Conservation (phyloP, 2,888 invertebrate genomes). For the Anoplius nigerrimus region DNA sequence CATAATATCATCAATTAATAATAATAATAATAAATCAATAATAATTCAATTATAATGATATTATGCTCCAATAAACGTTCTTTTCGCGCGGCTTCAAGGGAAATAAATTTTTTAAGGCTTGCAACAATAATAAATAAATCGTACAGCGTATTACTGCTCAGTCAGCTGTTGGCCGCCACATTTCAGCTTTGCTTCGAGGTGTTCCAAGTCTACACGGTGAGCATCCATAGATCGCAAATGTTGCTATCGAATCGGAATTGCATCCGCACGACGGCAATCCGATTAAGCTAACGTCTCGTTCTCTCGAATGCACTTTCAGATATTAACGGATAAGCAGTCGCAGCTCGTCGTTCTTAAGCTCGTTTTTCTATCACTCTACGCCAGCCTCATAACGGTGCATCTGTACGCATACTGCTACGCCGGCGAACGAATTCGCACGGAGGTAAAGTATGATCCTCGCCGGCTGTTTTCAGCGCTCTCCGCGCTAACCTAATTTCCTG, state of each 20-base stretch:
- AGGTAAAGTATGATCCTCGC: constrained; percentile 19
- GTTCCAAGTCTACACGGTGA: neutral
- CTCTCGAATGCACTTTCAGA: constrained; percentile 28
- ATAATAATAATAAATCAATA: neutral
- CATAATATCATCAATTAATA: neutral
- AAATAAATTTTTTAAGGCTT: neutral
- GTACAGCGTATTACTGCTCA: neutral
- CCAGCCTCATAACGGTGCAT: constrained; percentile 20
- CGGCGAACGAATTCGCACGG: constrained; percentile 34
- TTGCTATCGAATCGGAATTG: too few relatives aligned
- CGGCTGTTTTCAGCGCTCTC: too few relatives aligned
- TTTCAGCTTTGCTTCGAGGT: neutral
- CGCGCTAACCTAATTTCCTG: too few relatives aligned
- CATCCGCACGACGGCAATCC: too few relatives aligned
- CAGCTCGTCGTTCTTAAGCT: neutral
- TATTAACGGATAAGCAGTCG: constrained; percentile 3
- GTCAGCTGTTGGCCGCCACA: neutral
- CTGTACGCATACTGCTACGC: constrained; percentile 43
- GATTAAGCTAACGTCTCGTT: too few relatives aligned
- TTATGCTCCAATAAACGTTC: neutral
- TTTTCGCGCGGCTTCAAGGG: neutral
- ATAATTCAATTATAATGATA: neutral
- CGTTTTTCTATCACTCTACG: neutral
- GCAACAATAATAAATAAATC: neutral
- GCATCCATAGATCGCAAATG: neutral